Percentiles rank a stretch among this genome's conserved stretches.
These are phyloP conservation scores for Geotrupes spiniger DNA, from an alignment of 2,888 invertebrate species.

Conservation along the genomic window DNA sequence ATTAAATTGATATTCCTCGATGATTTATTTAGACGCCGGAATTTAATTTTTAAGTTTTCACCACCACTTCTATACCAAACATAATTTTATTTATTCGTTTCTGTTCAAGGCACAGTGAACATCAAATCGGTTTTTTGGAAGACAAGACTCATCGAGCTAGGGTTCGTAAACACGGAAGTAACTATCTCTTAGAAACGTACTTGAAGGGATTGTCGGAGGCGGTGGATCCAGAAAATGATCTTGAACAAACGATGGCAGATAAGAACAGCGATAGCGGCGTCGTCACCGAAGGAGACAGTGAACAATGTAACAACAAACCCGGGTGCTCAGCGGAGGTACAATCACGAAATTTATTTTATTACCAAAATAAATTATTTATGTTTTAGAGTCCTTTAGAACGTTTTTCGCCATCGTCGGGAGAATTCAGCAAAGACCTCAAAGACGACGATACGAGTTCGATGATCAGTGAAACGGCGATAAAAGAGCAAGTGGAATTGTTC, in stretches of 20 bases:
- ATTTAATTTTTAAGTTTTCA: no score
- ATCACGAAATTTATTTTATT: constrained; percentile 1
- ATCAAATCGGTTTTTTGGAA: constrained; percentile 74
- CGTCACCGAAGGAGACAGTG: constrained; percentile 64
- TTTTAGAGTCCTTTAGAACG: constrained; percentile 44
- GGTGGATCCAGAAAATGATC: constrained; percentile 44
- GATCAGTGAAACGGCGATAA: constrained; percentile 56
- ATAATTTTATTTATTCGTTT: no score
- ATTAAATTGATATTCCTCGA: no score
- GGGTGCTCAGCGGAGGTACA: constrained; percentile 40
- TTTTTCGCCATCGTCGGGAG: constrained; percentile 47
- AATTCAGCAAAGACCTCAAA: constrained; percentile 42
- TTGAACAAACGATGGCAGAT: constrained; percentile 52
- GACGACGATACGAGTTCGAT: constrained; percentile 47
- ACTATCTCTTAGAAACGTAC: constrained; percentile 77
- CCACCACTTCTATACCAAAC: no score
- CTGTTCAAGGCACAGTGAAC: constrained; percentile 55
- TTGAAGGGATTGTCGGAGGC: constrained; percentile 58
- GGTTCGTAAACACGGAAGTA: constrained; percentile 73
- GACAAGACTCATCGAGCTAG: constrained; percentile 72
- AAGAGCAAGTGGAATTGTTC: constrained; percentile 66
- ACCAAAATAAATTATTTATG: constrained; percentile 15
- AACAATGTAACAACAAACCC: constrained; percentile 45
- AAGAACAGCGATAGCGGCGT: constrained; percentile 71
- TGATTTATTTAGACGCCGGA: no score